Conservation (phyloP, 2,797 vertebrate genomes). For the Carduelis carduelis region DNA sequence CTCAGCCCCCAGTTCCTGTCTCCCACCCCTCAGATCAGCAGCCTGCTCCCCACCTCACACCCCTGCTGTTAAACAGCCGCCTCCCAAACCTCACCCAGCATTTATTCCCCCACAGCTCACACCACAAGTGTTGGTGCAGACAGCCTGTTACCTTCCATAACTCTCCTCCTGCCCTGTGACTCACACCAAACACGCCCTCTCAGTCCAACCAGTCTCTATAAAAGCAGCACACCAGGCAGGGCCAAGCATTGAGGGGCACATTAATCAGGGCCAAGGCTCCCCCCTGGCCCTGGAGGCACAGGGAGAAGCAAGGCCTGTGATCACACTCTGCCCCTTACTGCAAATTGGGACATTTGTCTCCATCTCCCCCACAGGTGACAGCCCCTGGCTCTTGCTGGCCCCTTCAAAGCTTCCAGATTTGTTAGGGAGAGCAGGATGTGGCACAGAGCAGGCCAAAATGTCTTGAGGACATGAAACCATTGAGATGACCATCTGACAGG, state of each 20-base stretch:
- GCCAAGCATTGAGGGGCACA: not conserved
- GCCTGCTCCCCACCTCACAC: not conserved
- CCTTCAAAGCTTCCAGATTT: not conserved
- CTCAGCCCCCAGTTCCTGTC: not conserved
- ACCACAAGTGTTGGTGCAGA: not conserved
- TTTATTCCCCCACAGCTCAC: not conserved
- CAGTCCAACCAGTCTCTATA: not conserved
- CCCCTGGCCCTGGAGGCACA: not conserved
- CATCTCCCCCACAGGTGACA: not conserved
- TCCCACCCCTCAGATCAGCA: not conserved
- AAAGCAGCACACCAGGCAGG: not conserved
- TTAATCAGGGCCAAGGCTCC: not conserved
- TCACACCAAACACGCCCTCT: not conserved
- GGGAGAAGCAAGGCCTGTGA: not conserved
- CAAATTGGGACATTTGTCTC: not conserved
- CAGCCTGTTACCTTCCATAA: not conserved
- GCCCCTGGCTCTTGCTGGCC: not conserved
- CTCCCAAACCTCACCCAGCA: not conserved
- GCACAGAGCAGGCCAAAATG: not conserved
- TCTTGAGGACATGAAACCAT: not conserved
- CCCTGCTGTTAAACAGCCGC: rapidly evolving
- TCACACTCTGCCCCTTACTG: not conserved
- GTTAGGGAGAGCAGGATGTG: not conserved
- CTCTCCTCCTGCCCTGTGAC: not conserved
- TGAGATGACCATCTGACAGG: not conserved